Evolutionary conservation across 2,888 invertebrate genomes (phyloP).

Genomic region (Folsomia candida): DNA sequence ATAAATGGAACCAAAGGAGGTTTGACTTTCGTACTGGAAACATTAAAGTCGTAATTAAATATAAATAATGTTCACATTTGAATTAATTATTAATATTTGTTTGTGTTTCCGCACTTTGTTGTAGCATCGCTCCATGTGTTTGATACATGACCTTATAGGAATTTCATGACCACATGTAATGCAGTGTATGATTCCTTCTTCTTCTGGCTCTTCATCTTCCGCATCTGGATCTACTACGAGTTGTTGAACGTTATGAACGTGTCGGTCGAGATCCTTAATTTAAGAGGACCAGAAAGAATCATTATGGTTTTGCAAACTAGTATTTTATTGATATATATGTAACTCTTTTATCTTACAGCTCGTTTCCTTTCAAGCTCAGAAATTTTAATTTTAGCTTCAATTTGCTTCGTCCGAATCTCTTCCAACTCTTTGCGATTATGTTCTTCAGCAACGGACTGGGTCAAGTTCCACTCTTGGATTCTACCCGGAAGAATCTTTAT

Average conservation of each 20-base stretch:
- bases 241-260: constrained; percentile 75
- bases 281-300: constrained; percentile 35
- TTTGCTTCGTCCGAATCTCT: constrained; percentile 73
- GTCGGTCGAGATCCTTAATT: constrained; percentile 67
- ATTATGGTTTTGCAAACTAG: not conserved
- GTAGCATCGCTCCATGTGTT: constrained; percentile 98
- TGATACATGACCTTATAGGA: constrained; percentile 83
- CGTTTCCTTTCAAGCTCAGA: constrained; percentile 77
- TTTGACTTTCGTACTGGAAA: constrained; percentile 82
- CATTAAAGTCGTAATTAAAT: no score
- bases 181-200: constrained; percentile 83
- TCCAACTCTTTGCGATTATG: constrained; percentile 64
- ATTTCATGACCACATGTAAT: constrained; percentile 97
- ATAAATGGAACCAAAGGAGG: constrained; percentile 91
- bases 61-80: no score
- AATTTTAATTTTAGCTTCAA: constrained; percentile 73
- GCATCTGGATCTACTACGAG: constrained; percentile 64
- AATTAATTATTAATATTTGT: no score
- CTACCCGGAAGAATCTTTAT: constrained; percentile 82
- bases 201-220: constrained; percentile 62
- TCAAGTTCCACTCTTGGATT: constrained; percentile 89
- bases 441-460: constrained; percentile 81
- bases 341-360: constrained; percentile 51
- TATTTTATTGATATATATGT: not conserved
- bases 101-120: no score